Percentiles rank a stretch among this genome's conserved stretches.
Conservation (phyloP, 2,113 vertebrate species). For the Macaca fascicularis region DNA sequence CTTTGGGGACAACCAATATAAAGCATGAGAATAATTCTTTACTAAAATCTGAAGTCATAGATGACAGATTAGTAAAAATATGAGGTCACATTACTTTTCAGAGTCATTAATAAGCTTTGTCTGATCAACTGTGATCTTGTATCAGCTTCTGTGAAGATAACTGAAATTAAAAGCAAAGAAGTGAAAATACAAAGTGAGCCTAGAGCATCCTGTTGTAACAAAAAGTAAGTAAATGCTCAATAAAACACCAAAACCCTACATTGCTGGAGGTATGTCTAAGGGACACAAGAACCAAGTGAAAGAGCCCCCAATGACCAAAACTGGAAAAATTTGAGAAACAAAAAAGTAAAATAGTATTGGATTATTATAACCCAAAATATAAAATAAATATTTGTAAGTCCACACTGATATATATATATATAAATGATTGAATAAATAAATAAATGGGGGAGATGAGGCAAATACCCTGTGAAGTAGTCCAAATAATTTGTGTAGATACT, state of each 20-base stretch:
- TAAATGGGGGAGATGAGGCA: not conserved
- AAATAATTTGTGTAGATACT: not conserved
- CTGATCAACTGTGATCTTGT: conserved; percentile 17
- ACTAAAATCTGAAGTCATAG: not conserved
- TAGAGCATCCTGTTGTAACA: not conserved
- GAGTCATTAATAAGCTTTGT: not conserved
- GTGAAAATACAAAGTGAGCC: not conserved
- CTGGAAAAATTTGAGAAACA: not conserved
- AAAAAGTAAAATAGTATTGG: not conserved
- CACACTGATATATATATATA: not conserved
- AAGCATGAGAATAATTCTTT: conserved; percentile 16
- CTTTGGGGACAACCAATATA: not conserved
- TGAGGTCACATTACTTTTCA: conserved; percentile 3
- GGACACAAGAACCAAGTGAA: not conserved
- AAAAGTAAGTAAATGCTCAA: not conserved
- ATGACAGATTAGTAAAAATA: not conserved
- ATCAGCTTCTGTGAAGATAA: conserved; percentile 11
- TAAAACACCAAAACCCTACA: not conserved
- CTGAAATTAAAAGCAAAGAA: conserved; percentile 36
- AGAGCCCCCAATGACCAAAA: not conserved
- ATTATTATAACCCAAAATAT: not conserved
- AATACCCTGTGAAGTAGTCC: not conserved
- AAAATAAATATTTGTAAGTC: conserved; percentile 12
- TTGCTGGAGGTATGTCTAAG: not conserved
- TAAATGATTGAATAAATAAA: not conserved